Conservation (phyloP, 2,888 invertebrate species). For the Cryptocephalus primarius region DNA sequence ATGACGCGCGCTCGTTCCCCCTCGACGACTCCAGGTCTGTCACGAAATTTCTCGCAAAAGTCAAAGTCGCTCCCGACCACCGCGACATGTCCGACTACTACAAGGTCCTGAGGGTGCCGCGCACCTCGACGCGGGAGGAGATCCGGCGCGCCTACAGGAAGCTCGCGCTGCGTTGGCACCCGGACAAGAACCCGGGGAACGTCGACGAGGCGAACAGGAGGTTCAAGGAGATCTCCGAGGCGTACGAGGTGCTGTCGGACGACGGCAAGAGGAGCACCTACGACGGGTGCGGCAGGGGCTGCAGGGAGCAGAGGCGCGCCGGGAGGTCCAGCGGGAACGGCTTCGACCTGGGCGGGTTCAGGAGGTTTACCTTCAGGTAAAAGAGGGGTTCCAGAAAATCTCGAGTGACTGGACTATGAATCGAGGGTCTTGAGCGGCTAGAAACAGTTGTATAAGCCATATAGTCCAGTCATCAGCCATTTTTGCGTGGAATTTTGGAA, state of each 20-base stretch:
- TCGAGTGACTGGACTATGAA: no score
- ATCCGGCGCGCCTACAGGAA: slow-evolving; percentile 14
- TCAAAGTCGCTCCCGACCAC: no score
- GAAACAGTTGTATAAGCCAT: no score
- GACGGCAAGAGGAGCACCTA: slow-evolving; percentile 8
- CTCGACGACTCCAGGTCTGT: no score
- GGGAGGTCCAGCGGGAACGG: slow-evolving; percentile 4
- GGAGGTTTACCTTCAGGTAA: slow-evolving; percentile 2
- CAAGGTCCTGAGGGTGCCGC: slow-evolving; percentile 10
- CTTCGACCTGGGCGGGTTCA: slow-evolving; percentile 1
- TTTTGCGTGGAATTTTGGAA: no score
- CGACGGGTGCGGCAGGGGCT: slow-evolving; percentile 7
- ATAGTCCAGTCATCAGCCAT: no score
- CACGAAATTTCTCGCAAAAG: no score
- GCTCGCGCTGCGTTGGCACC: slow-evolving; percentile 14
- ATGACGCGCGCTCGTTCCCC: no score
- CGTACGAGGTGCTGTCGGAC: slow-evolving; percentile 12
- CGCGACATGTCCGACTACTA: slow-evolving; percentile 11
- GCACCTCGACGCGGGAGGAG: slow-evolving; percentile 8
- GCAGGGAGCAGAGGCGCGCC: slow-evolving; percentile 7
- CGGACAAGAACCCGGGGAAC: slow-evolving; percentile 14
- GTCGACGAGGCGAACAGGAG: slow-evolving; percentile 8
- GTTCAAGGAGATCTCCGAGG: slow-evolving; percentile 14
- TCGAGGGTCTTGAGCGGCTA: no score
- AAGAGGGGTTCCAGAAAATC: no score